These are phyloP conservation scores for Exocentrus adspersus DNA, from an alignment of 2,888 invertebrate genomes.

Conservation along the genomic window DNA sequence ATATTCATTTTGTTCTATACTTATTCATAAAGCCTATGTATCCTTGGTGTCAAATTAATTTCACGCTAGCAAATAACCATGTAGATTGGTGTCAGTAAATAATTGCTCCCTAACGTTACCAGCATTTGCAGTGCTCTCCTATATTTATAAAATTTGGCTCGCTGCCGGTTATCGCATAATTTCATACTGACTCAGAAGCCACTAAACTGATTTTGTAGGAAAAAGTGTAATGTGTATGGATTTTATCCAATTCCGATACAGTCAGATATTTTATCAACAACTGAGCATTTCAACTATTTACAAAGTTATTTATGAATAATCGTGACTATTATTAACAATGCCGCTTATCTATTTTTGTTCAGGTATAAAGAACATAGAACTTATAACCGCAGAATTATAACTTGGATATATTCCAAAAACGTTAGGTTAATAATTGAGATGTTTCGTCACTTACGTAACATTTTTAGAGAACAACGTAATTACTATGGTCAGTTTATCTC, in stretches of 20 bases:
- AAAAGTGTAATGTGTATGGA: conserved; percentile 15
- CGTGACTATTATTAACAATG: neutral
- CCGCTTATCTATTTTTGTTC: neutral
- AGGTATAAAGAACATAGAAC: neutral
- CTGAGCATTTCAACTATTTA: no score
- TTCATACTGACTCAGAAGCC: conserved; percentile 45
- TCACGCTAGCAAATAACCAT: neutral
- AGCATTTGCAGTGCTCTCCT: conserved; percentile 36
- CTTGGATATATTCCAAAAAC: neutral
- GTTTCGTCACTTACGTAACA: neutral
- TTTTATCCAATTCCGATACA: conserved; percentile 9
- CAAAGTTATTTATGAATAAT: neutral
- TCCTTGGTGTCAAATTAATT: no score
- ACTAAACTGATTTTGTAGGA: conserved; percentile 44
- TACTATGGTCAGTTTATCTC: no score
- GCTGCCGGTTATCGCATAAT: conserved; percentile 47
- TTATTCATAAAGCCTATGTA: neutral
- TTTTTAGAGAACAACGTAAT: neutral
- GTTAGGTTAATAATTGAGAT: conserved; percentile 4
- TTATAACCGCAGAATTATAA: neutral
- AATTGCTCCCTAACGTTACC: conserved; percentile 40
- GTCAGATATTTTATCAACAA: neutral
- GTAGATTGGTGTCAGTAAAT: conserved; percentile 35
- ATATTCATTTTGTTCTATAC: no score
- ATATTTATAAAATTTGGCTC: conserved; percentile 44